Conservation (phyloP, 1,140 invertebrate genomes). For the Bicyclus anynana region DNA sequence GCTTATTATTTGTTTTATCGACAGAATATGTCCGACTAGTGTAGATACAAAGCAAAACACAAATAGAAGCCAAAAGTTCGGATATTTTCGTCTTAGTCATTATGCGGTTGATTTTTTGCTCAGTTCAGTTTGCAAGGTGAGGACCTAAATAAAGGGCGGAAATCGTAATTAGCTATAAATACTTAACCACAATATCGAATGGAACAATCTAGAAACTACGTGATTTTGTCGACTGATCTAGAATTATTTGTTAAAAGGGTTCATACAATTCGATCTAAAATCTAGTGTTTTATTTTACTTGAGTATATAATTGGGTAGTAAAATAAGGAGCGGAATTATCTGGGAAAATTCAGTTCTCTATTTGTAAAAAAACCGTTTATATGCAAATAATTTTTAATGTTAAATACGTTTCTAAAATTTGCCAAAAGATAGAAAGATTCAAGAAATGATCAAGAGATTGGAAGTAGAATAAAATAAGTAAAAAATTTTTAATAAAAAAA, state of each 20-base stretch:
- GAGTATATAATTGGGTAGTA: no score
- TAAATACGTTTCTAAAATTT: no score
- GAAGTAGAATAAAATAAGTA: no score
- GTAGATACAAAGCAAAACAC: neutral
- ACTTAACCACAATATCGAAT: neutral
- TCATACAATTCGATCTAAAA: neutral
- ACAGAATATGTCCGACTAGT: neutral
- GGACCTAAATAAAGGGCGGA: slow-evolving; percentile 50
- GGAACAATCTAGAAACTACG: neutral
- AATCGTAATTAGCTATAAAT: slow-evolving; percentile 17
- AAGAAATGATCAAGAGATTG: no score
- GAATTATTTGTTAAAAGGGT: neutral
- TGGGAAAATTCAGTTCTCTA: no score
- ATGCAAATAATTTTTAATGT: no score
- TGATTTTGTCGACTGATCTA: neutral
- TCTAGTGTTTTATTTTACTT: no score
- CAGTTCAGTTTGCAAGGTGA: slow-evolving; percentile 25
- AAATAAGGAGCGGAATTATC: no score
- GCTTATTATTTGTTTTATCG: no score
- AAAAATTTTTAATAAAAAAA: no score
- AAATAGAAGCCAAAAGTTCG: slow-evolving; percentile 10
- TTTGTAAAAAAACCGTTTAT: no score
- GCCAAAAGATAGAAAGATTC: no score
- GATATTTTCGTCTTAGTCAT: slow-evolving; percentile 3
- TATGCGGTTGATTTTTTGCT: neutral